phyloP scores from a whole-genome alignment of 2,797 vertebrate genomes.

The Scolopax rusticola region DNA sequence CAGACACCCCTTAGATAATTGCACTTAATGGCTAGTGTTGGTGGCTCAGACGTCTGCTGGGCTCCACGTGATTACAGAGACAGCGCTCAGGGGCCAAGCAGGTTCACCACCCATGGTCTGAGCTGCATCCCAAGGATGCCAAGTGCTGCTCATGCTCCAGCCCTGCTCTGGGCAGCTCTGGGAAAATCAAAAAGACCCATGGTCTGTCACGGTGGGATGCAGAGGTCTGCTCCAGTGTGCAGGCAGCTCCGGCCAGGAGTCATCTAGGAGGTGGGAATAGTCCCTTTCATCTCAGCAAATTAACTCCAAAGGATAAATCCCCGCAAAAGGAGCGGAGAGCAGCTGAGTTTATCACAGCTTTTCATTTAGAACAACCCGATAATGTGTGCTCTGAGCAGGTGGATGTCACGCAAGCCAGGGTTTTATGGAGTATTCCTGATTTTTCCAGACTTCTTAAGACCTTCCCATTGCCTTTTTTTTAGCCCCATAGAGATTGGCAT shows the following conservation, averaged over 20 bases:
- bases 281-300: background rate
- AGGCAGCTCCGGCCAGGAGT: background rate
- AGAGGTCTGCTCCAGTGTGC: background rate
- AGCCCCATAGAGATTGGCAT: background rate
- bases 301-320: background rate
- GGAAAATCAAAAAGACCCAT: background rate
- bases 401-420: background rate
- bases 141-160: fast-evolving
- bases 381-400: constrained; percentile 19
- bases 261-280: background rate
- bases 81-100: fast-evolving
- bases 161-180: background rate
- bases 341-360: constrained; percentile 47
- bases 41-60: background rate
- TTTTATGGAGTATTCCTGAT: background rate
- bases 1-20: background rate
- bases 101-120: fast-evolving
- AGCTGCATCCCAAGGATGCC: background rate
- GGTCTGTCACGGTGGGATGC: fast-evolving
- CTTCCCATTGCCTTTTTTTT: background rate
- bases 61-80: fast-evolving
- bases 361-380: background rate
- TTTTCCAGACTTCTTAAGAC: constrained; percentile 23
- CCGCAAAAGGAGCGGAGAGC: background rate
- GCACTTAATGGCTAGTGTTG: background rate